These are phyloP conservation scores for Lophochroa leadbeateri DNA, from an alignment of 2,113 vertebrate genomes.

Conservation along the genomic window DNA sequence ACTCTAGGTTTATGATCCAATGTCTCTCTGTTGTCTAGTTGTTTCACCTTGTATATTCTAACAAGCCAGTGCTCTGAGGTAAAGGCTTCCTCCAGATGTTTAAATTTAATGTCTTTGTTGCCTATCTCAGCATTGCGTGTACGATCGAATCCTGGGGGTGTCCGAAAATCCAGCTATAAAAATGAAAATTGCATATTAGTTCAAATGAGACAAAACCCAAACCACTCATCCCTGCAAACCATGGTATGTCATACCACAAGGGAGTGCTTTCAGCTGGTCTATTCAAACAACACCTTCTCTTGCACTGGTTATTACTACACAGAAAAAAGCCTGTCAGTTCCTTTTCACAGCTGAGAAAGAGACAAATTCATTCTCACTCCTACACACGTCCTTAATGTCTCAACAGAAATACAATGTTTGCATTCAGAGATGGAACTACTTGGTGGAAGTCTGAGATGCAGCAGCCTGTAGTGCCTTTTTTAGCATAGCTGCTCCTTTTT, in stretches of 20 bases:
- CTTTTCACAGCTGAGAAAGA: not conserved
- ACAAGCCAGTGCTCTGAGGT: slow-evolving; percentile 99
- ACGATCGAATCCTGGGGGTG: slow-evolving; percentile 95
- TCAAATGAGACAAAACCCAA: not conserved
- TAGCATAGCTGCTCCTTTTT: not conserved
- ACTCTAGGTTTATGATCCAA: slow-evolving; percentile 90
- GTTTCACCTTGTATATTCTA: slow-evolving; percentile 97
- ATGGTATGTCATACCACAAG: not conserved
- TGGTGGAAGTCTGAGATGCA: not conserved
- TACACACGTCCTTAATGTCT: not conserved
- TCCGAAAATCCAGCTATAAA: slow-evolving; percentile 94
- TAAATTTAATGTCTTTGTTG: slow-evolving; percentile 97
- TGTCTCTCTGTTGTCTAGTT: slow-evolving; percentile 90
- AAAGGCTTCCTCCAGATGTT: slow-evolving; percentile 96
- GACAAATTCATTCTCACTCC: not conserved
- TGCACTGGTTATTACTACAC: not conserved
- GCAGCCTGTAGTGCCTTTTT: not conserved
- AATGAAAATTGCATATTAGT: not conserved
- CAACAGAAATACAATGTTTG: not conserved
- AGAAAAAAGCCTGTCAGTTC: not conserved
- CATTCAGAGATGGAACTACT: not conserved
- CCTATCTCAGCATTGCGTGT: slow-evolving; percentile 97
- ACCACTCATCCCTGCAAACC: not conserved
- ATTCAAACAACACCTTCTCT: not conserved
- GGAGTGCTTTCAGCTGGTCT: not conserved